Conservation (phyloP, 2,888 invertebrate genomes). For the Globia sparganii region DNA sequence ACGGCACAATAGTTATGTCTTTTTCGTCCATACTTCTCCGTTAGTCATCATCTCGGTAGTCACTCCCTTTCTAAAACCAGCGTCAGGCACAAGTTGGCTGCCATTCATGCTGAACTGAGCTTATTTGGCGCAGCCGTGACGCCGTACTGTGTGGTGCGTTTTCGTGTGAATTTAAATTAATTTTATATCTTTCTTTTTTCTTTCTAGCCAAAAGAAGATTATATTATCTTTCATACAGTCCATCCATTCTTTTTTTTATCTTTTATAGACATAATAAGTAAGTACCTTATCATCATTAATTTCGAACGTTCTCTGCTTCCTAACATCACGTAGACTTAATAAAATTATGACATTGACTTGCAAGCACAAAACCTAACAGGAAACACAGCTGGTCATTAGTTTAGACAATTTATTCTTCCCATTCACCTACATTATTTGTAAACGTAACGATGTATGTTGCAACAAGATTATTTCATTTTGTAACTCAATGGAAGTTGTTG, state of each 20-base stretch:
- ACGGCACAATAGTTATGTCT: too few relatives aligned
- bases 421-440: conserved; percentile 48
- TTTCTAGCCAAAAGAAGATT: background rate
- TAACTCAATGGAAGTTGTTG: conserved; percentile 49
- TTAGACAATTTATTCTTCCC: conserved; percentile 21
- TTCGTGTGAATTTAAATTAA: too few relatives aligned
- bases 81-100: background rate
- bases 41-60: background rate
- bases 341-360: conserved; percentile 5
- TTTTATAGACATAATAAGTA: background rate
- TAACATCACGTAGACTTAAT: conserved; percentile 5
- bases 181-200: background rate
- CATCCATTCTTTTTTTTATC: background rate
- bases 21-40: background rate
- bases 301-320: conserved; percentile 3
- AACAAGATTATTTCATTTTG: conserved; percentile 57
- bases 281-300: conserved; percentile 1
- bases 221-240: background rate
- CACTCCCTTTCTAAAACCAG: background rate
- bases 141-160: too few relatives aligned
- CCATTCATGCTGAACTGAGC: background rate
- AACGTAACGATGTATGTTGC: conserved; percentile 52
- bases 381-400: conserved; percentile 19
- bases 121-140: too few relatives aligned
- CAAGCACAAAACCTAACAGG: conserved; percentile 18